Base-by-base conservation (phyloP, 2,113 vertebrate genomes). In the Steatornis caripensis region DNA sequence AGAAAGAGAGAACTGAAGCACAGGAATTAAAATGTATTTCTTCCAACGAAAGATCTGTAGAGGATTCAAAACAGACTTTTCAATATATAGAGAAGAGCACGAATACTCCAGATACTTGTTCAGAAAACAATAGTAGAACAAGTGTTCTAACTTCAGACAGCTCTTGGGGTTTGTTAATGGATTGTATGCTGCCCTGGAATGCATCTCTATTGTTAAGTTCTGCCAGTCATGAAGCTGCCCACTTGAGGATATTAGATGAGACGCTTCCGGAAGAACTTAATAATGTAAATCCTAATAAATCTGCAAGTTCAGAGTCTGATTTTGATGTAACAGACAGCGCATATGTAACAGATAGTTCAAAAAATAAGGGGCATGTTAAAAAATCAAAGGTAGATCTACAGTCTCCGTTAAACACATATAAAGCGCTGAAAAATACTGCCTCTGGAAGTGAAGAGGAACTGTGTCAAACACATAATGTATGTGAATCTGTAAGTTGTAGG, bases 201-300 rank as follows among this genome's bases (percentile, higher is more conserved):
- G 39, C 60, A 55, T 86, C 94, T 82, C 30, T 45, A 0, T 15
- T 95, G 19, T 17, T 91, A 62, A 74, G 29, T 88, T 84, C 39
- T 72, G 5, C 90, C 5, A 32, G 16, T 86, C 4, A 3, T 68
- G 87, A 93, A n/a, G 43, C 43, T 93, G 5, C 5, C 43, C 41
- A 57, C 26, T 23, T 69, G 76, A 89, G 95, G 10, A 96, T 98
- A 96, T 66, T 94, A 66, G 74, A 94, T 46, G 98, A 98, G 87
- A 97, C 95, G 12, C 26, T 98, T 95, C 97, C 97, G 92, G 97
- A 97, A 68, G 95, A 95, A 84, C 37, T 6, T 90, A 76, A 29
- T 62, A 20, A 10, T 27, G 9, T 90, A 49, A 89, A 93, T 96
- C 6, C 68, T 60, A 88, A 60, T 54, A 64, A 69, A 41, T 90